phyloP scores from a whole-genome alignment of 2,888 invertebrate species.

The Rugalucina vietnamica region DNA sequence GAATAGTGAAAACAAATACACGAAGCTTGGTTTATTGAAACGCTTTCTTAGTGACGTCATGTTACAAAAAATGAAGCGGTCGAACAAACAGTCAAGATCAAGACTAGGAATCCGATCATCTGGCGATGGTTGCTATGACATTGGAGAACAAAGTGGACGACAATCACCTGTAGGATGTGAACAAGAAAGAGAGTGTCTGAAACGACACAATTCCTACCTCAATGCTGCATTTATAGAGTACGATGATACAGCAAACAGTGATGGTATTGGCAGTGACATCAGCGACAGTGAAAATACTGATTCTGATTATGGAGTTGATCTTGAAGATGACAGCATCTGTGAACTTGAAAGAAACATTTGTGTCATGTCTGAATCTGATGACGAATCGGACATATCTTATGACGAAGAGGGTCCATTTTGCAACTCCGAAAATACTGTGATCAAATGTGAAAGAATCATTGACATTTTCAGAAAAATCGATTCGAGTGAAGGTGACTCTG shows the following conservation, averaged over 20 bases:
- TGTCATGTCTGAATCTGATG: no score
- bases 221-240: neutral
- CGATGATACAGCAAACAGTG: neutral
- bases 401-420: neutral
- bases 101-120: neutral
- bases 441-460: neutral
- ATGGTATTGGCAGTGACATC: neutral
- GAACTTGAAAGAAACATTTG: no score
- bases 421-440: neutral
- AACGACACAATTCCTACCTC: neutral
- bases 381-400: no score
- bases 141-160: no score
- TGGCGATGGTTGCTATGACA: neutral
- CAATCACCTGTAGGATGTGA: no score
- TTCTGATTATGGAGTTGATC: neutral
- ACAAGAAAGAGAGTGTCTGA: neutral
- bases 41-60: neutral
- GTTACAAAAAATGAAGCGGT: neutral
- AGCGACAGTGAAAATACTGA: neutral
- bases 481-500: neutral
- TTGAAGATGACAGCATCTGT: neutral
- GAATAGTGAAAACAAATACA: neutral
- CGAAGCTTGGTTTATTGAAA: neutral
- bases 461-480: neutral
- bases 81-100: neutral